phyloP scores from a whole-genome alignment of 2,888 invertebrate species.

The Scaptomyza reducta region DNA sequence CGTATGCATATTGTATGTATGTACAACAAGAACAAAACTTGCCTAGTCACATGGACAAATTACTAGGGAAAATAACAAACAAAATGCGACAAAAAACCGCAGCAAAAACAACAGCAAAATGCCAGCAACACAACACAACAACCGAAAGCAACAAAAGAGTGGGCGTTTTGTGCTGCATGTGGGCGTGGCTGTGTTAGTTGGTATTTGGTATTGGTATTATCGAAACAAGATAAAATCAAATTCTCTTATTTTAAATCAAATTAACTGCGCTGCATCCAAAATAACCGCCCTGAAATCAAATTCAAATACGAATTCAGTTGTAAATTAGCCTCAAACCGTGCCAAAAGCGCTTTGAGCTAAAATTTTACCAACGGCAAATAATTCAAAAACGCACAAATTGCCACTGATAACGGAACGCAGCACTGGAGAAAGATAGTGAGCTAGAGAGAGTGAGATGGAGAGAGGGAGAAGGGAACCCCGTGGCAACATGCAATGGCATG shows the following conservation, averaged over 20 bases:
- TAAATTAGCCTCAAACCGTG: constrained; percentile 20
- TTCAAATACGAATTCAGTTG: constrained; percentile 23
- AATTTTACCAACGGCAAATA: constrained; percentile 31
- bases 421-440: not conserved
- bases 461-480: too few relatives aligned
- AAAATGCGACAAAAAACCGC: constrained; percentile 53
- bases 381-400: constrained; percentile 40
- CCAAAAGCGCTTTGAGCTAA: constrained; percentile 40
- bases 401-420: constrained; percentile 5
- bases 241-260: constrained; percentile 59
- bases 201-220: constrained; percentile 4
- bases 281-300: constrained; percentile 17
- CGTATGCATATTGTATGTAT: not conserved
- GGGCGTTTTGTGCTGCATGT: not conserved
- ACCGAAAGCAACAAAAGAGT: constrained; percentile 2
- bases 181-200: not conserved
- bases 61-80: constrained; percentile 48
- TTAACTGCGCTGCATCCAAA: constrained; percentile 40
- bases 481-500: constrained; percentile 36
- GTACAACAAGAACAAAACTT: constrained; percentile 35
- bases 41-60: constrained; percentile 61
- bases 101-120: constrained; percentile 38
- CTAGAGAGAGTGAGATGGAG: too few relatives aligned
- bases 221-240: constrained; percentile 54
- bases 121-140: constrained; percentile 17